Conservation (phyloP, 2,888 invertebrate genomes). For the Mimachlamys varia region DNA sequence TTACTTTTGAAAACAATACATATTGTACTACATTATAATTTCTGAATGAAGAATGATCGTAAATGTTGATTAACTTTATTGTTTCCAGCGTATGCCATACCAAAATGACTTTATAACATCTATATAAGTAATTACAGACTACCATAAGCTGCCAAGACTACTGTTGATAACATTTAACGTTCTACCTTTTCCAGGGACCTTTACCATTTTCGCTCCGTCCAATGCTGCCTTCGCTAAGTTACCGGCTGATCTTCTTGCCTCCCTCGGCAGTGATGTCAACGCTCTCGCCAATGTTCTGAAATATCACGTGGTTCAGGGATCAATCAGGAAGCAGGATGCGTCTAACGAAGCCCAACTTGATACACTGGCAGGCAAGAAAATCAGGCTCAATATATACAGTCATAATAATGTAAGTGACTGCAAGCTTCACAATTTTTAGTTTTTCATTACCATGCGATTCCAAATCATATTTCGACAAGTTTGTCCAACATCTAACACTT, state of each 20-base stretch:
- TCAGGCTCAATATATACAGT: conserved; percentile 49
- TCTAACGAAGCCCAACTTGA: conserved; percentile 49
- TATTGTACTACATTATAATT: too few relatives aligned
- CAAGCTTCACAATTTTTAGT: not conserved
- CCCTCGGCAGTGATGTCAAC: conserved; percentile 41
- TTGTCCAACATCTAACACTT: too few relatives aligned
- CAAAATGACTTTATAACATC: not conserved
- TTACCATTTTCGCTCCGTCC: conserved; percentile 52
- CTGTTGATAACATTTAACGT: too few relatives aligned
- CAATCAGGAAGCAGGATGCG: conserved; percentile 42
- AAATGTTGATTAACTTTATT: too few relatives aligned
- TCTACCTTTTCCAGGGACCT: conserved; percentile 43
- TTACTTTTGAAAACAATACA: too few relatives aligned
- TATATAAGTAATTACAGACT: not conserved
- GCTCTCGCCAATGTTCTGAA: conserved; percentile 52
- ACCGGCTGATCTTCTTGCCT: conserved; percentile 39
- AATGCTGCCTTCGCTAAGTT: conserved; percentile 48
- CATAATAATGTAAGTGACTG: conserved; percentile 45
- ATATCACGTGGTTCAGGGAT: conserved; percentile 55
- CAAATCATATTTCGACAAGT: not conserved
- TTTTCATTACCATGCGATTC: not conserved
- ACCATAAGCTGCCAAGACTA: not conserved
- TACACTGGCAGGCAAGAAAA: conserved; percentile 44
- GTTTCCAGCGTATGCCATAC: too few relatives aligned
- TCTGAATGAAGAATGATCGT: too few relatives aligned